These are phyloP conservation scores for Zaprionus ornatus DNA, from an alignment of 1,140 invertebrate species.

Conservation along the genomic window DNA sequence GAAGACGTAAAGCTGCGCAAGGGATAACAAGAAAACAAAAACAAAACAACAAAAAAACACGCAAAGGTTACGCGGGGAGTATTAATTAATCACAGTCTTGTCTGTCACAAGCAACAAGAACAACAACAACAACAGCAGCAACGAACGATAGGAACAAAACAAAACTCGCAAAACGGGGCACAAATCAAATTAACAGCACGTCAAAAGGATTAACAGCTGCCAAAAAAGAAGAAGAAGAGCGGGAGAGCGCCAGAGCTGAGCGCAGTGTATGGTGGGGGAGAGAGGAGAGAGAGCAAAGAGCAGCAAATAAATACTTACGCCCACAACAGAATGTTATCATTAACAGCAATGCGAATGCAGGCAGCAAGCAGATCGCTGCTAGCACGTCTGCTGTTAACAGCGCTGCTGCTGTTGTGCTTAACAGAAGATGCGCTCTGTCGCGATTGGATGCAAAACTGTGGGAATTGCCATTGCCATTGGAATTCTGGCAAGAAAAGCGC, in stretches of 20 bases:
- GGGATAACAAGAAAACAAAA: not conserved
- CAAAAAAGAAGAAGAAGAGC: conserved; percentile 2
- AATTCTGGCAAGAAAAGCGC: conserved; percentile 91
- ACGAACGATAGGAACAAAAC: conserved; percentile 6
- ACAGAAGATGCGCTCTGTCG: conserved; percentile 35
- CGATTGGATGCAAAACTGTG: conserved; percentile 86
- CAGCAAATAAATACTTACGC: not conserved
- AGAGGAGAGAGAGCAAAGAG: not conserved
- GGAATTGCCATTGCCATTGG: conserved; percentile 91
- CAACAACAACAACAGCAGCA: conserved; percentile 9
- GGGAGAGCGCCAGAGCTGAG: not conserved
- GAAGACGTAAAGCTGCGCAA: not conserved
- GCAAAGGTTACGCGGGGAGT: conserved; percentile 43
- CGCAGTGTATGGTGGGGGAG: no score
- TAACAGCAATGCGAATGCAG: not conserved
- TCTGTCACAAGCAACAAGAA: conserved; percentile 38
- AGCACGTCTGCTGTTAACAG: conserved; percentile 9
- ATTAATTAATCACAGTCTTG: conserved; percentile 73
- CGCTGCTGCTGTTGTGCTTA: conserved; percentile 18
- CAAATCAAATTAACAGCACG: conserved; percentile 62
- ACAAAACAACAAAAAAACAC: conserved; percentile 10
- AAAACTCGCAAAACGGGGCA: conserved; percentile 1
- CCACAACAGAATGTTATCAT: not conserved
- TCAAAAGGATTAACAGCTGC: conserved; percentile 55
- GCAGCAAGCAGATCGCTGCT: conserved; percentile 9